Percentiles rank a stretch among this genome's conserved stretches.
phyloP scores from a whole-genome alignment of 2,113 vertebrate species.

The Eubucco bourcierii region DNA sequence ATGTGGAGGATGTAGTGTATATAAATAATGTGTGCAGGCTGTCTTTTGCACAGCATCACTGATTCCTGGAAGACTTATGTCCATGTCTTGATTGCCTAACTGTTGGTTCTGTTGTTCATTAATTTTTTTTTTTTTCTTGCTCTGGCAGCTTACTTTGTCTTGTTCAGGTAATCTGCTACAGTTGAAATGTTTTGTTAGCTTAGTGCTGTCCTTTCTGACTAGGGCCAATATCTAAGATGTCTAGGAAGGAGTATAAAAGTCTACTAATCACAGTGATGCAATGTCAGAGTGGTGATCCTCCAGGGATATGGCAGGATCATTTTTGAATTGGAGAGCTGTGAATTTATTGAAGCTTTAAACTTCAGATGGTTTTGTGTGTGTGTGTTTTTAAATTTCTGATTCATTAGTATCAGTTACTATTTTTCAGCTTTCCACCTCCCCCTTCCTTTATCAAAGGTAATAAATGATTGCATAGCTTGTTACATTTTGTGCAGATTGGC shows the following conservation, averaged over 20 bases:
- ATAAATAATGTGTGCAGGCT: neutral
- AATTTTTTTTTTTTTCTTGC: neutral
- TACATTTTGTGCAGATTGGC: neutral
- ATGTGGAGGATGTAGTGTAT: neutral
- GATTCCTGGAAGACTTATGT: neutral
- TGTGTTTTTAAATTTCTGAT: neutral
- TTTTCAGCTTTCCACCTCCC: neutral
- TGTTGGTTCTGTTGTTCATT: neutral
- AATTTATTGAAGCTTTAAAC: neutral
- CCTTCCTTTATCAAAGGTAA: neutral
- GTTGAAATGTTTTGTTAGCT: neutral
- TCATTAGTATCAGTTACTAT: neutral
- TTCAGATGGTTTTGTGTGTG: neutral
- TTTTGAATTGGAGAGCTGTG: neutral
- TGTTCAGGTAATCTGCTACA: neutral
- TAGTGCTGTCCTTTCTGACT: neutral
- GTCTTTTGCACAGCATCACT: neutral
- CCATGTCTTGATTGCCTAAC: neutral
- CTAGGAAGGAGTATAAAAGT: neutral
- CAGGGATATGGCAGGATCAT: neutral
- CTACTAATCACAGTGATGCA: too few relatives aligned
- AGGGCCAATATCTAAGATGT: neutral
- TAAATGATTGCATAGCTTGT: neutral
- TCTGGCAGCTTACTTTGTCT: neutral
- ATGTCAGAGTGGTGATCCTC: neutral